These are phyloP conservation scores for Bombylius discolor DNA, from an alignment of 2,888 invertebrate species.

Conservation along the genomic window DNA sequence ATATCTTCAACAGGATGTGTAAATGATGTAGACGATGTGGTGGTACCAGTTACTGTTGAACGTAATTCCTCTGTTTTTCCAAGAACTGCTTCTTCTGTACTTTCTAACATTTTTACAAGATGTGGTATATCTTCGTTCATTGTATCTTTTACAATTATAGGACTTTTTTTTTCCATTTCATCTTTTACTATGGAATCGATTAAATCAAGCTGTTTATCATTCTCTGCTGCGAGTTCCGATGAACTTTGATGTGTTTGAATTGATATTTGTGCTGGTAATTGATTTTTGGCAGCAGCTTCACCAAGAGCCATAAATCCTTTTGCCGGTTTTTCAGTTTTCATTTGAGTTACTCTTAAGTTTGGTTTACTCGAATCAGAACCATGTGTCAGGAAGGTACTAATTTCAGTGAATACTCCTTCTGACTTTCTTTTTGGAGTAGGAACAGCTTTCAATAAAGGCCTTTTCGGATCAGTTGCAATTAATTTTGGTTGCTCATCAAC, in stretches of 20 bases:
- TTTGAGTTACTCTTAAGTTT: conserved; percentile 8
- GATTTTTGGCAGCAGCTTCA: conserved; percentile 27
- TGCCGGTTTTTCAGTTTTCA: conserved; percentile 9
- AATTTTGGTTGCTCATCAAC: background rate
- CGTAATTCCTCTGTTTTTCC: conserved; percentile 3
- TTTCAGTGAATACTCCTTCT: conserved; percentile 21
- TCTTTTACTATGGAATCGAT: conserved; percentile 35
- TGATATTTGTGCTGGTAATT: conserved; percentile 33
- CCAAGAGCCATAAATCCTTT: conserved; percentile 34
- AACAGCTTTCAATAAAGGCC: background rate
- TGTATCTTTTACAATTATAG: conserved; percentile 19
- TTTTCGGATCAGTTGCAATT: background rate
- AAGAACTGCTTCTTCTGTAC: conserved; percentile 24
- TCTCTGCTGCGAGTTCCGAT: conserved; percentile 29
- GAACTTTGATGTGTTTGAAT: conserved; percentile 34
- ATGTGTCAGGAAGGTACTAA: conserved; percentile 18
- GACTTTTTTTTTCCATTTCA: conserved; percentile 23
- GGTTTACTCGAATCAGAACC: conserved; percentile 11
- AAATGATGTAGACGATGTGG: conserved; percentile 8
- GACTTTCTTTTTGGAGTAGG: conserved; percentile 15
- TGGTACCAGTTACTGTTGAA: background rate
- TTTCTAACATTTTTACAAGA: conserved; percentile 41
- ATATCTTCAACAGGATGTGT: conserved; percentile 21
- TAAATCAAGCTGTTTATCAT: conserved; percentile 34
- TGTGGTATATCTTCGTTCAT: conserved; percentile 36